Percentiles rank a stretch among this genome's conserved stretches.
These are phyloP conservation scores for Romanogobio albipinnatus DNA, from an alignment of 2,113 vertebrate genomes.

Conservation along the genomic window DNA sequence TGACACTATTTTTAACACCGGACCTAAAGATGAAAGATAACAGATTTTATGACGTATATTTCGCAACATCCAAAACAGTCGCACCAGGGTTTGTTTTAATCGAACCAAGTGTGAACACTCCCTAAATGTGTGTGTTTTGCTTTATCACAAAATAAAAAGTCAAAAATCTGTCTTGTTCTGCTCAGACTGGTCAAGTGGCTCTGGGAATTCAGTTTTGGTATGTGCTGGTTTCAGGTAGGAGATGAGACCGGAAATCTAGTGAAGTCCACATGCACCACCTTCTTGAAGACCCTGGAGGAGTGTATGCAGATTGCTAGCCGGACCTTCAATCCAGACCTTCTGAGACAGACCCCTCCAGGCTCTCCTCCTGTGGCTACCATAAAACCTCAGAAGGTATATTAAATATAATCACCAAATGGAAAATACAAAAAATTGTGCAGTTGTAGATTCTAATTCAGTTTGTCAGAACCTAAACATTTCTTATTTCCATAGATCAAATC, in stretches of 20 bases:
- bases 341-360: conserved; percentile 82
- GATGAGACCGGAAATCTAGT: conserved; percentile 87
- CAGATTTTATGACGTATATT: not conserved
- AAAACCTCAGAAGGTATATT: conserved; percentile 85
- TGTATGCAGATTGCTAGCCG: conserved; percentile 96
- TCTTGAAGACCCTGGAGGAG: conserved; percentile 95
- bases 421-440: not conserved
- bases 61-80: no score
- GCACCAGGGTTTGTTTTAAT: no score
- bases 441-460: not conserved
- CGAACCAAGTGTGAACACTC: no score
- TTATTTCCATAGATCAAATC: conserved; percentile 80
- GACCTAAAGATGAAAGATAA: no score
- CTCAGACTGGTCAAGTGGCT: conserved; percentile 45
- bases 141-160: conserved; percentile 13
- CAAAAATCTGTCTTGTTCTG: conserved; percentile 56
- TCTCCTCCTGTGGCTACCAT: conserved; percentile 85
- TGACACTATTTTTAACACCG: no score
- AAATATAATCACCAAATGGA: not conserved
- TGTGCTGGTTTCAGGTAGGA: conserved; percentile 72
- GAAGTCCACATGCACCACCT: conserved; percentile 94
- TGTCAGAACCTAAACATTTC: not conserved
- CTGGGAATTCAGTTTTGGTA: conserved; percentile 11
- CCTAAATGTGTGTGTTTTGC: not conserved
- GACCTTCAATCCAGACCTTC: conserved; percentile 84